Conservation (phyloP, 1,140 invertebrate genomes). For the Pogonomyrmex californicus region DNA sequence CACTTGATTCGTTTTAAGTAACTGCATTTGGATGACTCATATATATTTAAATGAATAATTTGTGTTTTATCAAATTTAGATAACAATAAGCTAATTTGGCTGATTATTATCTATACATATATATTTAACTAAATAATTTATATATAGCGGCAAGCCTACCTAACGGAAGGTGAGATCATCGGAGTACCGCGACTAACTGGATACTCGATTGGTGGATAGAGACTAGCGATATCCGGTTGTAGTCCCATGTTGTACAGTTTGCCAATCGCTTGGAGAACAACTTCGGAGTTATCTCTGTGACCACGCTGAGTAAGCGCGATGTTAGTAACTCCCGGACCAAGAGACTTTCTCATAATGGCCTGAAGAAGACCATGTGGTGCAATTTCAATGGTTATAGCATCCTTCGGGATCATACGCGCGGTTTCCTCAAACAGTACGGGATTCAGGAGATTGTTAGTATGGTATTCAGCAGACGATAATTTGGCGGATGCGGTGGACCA, state of each 20-base stretch:
- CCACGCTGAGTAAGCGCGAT: slow-evolving; percentile 93
- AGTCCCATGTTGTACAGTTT: slow-evolving; percentile 90
- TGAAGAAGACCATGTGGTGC: slow-evolving; percentile 94
- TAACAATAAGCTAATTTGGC: background rate
- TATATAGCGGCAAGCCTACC: slow-evolving; percentile 67
- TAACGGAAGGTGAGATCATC: slow-evolving; percentile 90
- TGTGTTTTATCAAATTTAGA: background rate
- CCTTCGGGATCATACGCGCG: slow-evolving; percentile 91
- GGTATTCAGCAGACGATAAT: slow-evolving; percentile 95
- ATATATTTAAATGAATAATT: background rate
- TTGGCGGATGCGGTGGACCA: slow-evolving; percentile 92
- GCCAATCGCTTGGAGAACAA: slow-evolving; percentile 92
- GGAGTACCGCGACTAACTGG: slow-evolving; percentile 92
- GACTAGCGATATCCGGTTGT: slow-evolving; percentile 88
- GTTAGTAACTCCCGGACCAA: slow-evolving; percentile 89
- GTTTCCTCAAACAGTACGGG: slow-evolving; percentile 96
- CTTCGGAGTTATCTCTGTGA: slow-evolving; percentile 90
- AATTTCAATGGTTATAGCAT: slow-evolving; percentile 94
- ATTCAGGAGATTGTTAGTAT: slow-evolving; percentile 96
- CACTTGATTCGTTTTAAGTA: background rate
- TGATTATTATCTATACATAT: too few species aligned
- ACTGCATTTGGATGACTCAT: background rate
- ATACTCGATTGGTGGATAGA: slow-evolving; percentile 89
- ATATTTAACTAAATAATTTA: slow-evolving; percentile 76
- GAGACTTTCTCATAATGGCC: slow-evolving; percentile 89